These are phyloP conservation scores for Pitangus sulphuratus DNA, from an alignment of 2,797 vertebrate genomes.

Conservation along the genomic window DNA sequence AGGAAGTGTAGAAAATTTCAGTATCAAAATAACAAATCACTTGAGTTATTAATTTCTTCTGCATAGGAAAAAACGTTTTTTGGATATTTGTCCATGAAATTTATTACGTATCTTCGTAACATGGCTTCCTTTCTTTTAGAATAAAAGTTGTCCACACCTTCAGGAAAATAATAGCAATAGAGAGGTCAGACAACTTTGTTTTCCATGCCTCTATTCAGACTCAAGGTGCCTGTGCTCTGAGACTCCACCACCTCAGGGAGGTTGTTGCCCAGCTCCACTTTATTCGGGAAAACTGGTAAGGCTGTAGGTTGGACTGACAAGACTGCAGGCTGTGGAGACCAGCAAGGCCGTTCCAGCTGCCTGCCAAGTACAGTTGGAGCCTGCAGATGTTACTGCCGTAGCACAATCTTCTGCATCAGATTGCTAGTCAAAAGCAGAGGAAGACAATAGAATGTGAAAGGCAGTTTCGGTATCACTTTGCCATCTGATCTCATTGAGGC, in stretches of 20 bases:
- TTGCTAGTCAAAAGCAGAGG: rapidly evolving
- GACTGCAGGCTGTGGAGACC: background rate
- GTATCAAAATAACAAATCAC: background rate
- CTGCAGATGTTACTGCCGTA: background rate
- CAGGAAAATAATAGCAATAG: background rate
- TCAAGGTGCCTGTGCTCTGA: background rate
- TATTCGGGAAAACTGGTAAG: background rate
- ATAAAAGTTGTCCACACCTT: background rate
- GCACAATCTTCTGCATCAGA: background rate
- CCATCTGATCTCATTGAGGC: background rate
- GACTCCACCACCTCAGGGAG: background rate
- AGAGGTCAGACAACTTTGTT: background rate
- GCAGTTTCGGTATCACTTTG: background rate
- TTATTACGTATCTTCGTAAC: background rate
- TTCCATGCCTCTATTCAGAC: background rate
- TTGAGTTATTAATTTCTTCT: background rate
- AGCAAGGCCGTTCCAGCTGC: background rate
- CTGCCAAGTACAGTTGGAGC: background rate
- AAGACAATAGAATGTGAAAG: background rate
- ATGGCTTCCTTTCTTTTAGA: background rate
- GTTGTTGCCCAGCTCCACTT: background rate
- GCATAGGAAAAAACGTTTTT: background rate
- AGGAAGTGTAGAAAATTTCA: background rate
- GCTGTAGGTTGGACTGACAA: background rate
- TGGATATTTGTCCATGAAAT: background rate